Evolutionary conservation across 2,113 vertebrate genomes (phyloP).

Genomic region (Tychaedon coryphoeus): DNA sequence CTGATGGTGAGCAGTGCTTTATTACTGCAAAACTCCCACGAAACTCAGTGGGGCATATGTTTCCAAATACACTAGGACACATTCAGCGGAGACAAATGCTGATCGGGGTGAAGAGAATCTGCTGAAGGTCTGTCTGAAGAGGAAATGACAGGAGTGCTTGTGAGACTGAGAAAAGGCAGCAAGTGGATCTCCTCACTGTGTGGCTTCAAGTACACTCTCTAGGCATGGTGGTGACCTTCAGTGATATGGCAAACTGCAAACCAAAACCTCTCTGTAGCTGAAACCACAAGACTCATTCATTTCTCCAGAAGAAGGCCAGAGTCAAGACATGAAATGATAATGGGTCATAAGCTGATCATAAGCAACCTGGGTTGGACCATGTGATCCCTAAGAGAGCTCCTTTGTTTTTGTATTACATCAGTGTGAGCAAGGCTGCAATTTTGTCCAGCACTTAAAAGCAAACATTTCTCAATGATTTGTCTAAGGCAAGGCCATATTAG

Average conservation of each 20-base stretch:
- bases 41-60: background rate
- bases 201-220: background rate
- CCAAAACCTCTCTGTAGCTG: background rate
- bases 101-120: background rate
- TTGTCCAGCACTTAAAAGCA: background rate
- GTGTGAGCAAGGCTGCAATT: background rate
- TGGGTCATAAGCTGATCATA: constrained; percentile 63
- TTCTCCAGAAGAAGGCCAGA: background rate
- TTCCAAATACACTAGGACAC: background rate
- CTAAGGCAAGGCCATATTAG: background rate
- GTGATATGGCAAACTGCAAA: background rate
- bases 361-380: constrained; percentile 43
- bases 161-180: background rate
- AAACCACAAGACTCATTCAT: constrained; percentile 15
- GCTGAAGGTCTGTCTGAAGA: background rate
- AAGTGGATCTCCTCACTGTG: background rate
- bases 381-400: constrained; percentile 44
- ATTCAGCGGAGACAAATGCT: background rate
- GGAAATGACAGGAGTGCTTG: background rate
- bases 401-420: background rate
- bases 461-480: background rate
- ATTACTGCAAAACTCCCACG: background rate
- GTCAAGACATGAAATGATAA: background rate
- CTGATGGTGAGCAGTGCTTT: background rate
- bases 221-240: background rate